These are phyloP conservation scores for Eulithis testata DNA, from an alignment of 2,888 invertebrate species.

Conservation along the genomic window DNA sequence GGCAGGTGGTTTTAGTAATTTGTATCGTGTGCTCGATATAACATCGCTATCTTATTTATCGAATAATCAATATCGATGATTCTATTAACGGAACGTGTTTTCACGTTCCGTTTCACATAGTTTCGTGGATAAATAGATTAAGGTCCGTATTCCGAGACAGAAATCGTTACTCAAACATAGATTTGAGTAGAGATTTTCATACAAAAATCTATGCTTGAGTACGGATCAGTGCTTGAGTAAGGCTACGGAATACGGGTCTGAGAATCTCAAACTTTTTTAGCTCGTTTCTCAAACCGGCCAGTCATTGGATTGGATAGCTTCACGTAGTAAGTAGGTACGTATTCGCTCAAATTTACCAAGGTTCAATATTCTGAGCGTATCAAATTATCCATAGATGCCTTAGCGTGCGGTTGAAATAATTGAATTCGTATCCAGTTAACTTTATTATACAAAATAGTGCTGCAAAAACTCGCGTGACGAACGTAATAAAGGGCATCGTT, in stretches of 20 bases:
- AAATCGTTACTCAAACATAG: no score
- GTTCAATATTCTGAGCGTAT: no score
- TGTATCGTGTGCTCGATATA: constrained; percentile 3
- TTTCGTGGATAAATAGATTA: no score
- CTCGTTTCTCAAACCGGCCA: background rate
- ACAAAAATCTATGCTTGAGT: no score
- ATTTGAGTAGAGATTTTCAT: no score
- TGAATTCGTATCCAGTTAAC: constrained; percentile 9
- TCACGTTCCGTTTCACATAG: constrained; percentile 23
- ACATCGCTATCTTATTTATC: constrained; percentile 26
- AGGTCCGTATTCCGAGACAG: no score
- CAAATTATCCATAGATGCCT: background rate
- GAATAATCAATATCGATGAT: no score
- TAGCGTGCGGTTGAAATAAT: constrained; percentile 11
- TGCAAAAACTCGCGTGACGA: constrained; percentile 44
- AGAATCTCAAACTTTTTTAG: no score
- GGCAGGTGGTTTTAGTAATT: background rate
- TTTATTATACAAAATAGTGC: constrained; percentile 23
- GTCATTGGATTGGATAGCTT: background rate
- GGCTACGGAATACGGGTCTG: no score
- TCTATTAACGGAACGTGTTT: no score
- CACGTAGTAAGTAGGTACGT: background rate
- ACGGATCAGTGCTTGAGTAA: no score
- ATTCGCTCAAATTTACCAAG: background rate
- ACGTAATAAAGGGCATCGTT: constrained; percentile 36